Base-by-base conservation (phyloP, 30 jellyfish, hydroid and myxozoan genomes). In the Catostylus mosaicus region DNA sequence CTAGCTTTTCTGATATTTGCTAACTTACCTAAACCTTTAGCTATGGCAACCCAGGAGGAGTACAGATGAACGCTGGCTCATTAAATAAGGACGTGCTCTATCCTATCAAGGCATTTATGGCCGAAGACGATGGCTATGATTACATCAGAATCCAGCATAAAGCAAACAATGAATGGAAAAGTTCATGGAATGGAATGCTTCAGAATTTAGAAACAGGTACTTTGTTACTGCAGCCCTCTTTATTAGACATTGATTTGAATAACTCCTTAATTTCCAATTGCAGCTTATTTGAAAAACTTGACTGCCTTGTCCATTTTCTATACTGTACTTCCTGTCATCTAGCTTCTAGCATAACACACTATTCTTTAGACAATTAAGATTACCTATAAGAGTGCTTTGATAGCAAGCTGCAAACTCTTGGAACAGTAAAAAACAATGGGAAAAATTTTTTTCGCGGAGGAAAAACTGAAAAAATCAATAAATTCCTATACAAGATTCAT, bases 61-160 rank as follows among this genome's bases (percentile, higher is more conserved):
- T n/a, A n/a, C n/a, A n/a, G 0, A 36, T 73, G 40, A 27, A 30
- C 19, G 48, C 50, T 20, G 72, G 84, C 47, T 32, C 40, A 52
- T 54, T 73, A 8, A 19, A 40, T 8, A 38, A 18, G 27, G 46
- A n/a, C 16, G 48, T 54, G 5, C 46, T 48, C 1, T 40, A 73
- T 26, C 70, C 73, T 0, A 54, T 73, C 60, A 73, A 20, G 47
- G 61, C 72, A 11, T 51, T 32, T 9, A 19, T 51, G n/a, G 71
- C 50, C 2, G 84, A 73, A 5, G 40, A 1, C 0, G 34, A 0
- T n/a, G 84, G 71, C 11, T 19, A n/a, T 0, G 84, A 73, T 34
- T 73, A 45, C 57, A 73, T 73, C 7, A 14, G 50, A 48, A 30
- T 73, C 18, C 54, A 46, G 72, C 72, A 73, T 48, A 73, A 46